Percentiles rank a stretch among this genome's conserved stretches.
Conservation (phyloP, 1,140 invertebrate species). For the Stegodyphus dumicola region DNA sequence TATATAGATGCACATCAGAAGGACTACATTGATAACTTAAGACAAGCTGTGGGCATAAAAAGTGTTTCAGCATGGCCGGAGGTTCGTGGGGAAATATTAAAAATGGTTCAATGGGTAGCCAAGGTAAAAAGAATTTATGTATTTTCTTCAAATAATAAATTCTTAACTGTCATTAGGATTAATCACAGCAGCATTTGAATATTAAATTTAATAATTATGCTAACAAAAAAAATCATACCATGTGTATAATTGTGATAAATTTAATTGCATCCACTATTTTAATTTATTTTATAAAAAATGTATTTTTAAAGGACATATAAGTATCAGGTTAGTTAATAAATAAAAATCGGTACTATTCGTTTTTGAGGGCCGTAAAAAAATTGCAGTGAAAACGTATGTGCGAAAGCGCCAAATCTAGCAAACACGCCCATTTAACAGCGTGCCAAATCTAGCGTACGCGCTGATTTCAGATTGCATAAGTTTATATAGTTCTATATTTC, state of each 20-base stretch:
- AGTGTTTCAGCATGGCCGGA: slow-evolving; percentile 95
- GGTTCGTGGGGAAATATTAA: slow-evolving; percentile 77
- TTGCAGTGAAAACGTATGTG: too few species aligned
- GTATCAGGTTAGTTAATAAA: too few species aligned
- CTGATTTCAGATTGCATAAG: too few species aligned
- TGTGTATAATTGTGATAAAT: neutral
- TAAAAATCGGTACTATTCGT: too few species aligned
- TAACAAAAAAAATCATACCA: neutral
- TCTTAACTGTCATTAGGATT: neutral
- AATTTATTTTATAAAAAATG: neutral
- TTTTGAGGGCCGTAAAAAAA: too few species aligned
- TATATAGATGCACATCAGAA: slow-evolving; percentile 72
- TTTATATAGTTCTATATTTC: too few species aligned
- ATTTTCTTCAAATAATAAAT: neutral
- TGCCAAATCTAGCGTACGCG: too few species aligned
- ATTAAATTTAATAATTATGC: neutral
- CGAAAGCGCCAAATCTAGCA: too few species aligned
- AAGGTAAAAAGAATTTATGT: slow-evolving; percentile 32
- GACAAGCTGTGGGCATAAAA: slow-evolving; percentile 90
- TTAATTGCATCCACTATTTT: neutral
- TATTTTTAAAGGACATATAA: neutral
- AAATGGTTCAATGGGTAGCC: slow-evolving; percentile 84
- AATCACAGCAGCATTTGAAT: neutral
- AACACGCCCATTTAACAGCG: too few species aligned
- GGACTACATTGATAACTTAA: slow-evolving; percentile 82